Percentiles rank a stretch among this genome's conserved stretches.
phyloP scores from a whole-genome alignment of 2,113 vertebrate genomes.

The Pomatostomus ruficeps region DNA sequence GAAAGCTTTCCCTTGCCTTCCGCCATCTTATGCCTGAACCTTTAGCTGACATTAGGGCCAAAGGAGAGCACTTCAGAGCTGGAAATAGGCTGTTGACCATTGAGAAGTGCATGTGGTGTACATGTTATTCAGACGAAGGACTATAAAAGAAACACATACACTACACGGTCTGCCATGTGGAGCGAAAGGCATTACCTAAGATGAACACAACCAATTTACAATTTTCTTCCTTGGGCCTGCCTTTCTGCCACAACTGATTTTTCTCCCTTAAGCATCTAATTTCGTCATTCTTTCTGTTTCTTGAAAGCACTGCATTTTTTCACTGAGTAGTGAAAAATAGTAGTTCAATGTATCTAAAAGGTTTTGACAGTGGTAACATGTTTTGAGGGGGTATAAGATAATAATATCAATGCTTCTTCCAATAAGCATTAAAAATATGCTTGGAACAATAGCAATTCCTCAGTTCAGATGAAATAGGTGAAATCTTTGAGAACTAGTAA shows the following conservation, averaged over 20 bases:
- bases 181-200: neutral
- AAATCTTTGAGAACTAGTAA: neutral
- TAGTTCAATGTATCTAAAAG: neutral
- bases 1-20: neutral
- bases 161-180: rapidly evolving
- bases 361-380: neutral
- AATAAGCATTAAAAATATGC: neutral
- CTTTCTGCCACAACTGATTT: neutral
- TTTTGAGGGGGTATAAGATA: neutral
- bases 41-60: neutral
- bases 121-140: neutral
- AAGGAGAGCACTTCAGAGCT: neutral
- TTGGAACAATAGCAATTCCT: neutral
- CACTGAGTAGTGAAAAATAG: neutral
- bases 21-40: neutral
- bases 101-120: neutral
- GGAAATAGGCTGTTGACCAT: neutral
- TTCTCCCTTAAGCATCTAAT: neutral
- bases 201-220: neutral
- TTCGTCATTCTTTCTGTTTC: neutral
- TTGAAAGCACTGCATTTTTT: neutral
- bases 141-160: neutral
- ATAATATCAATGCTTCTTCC: neutral
- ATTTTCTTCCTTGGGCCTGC: neutral
- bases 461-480: neutral